Base-by-base conservation (phyloP, 1,140 invertebrate species). In the Zaprionus kolodkinae region DNA sequence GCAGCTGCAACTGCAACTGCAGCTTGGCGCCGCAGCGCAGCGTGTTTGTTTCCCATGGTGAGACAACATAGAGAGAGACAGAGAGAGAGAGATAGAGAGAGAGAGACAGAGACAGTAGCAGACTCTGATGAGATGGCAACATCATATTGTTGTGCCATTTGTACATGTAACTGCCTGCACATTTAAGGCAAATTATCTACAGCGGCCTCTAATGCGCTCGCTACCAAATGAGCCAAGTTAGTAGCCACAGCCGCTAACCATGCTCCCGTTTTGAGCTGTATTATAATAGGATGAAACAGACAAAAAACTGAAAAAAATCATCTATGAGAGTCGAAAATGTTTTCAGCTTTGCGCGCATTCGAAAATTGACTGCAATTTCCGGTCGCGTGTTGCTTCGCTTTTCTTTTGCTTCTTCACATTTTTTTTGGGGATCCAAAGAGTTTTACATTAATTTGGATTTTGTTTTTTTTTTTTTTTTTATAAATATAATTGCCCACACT, bases 331-430 rank as follows among this genome's bases (percentile, higher is more conserved):
- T 21, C 54, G 50, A 40, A 75, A 87, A 74, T 68, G 61, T 60
- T 72, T 45, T 74, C 78, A 66, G 73, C 64, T 76, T 56, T 79
- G 40, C 40, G 40, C 40, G 40, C 7, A 45, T 45, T 45, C 40
- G 40, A 45, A 91, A 91, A 91, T 89, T 85, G 77, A 62, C 74
- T 65, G 77, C 83, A 85, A 91, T 91, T 91, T 91, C 88, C 88
- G 88, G 84, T 91, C 84, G 88, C 88, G 88, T 91, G 88, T 87
- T 72, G 27, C 45, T 27, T 30, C 27, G 54, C 45, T 66, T n/a
- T 78, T 45, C 62, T 45, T 59, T 35, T 43, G 21, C 56, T 55
- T 17, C 43, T 27, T 48, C 15, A n/a, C 10, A 50, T 48, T 9
- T 62, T 54, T 76, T 76, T 77, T 35, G 33, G 33, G 7, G 33